These are phyloP conservation scores for Alitta virens DNA, from an alignment of 2,888 invertebrate genomes.

Conservation along the genomic window DNA sequence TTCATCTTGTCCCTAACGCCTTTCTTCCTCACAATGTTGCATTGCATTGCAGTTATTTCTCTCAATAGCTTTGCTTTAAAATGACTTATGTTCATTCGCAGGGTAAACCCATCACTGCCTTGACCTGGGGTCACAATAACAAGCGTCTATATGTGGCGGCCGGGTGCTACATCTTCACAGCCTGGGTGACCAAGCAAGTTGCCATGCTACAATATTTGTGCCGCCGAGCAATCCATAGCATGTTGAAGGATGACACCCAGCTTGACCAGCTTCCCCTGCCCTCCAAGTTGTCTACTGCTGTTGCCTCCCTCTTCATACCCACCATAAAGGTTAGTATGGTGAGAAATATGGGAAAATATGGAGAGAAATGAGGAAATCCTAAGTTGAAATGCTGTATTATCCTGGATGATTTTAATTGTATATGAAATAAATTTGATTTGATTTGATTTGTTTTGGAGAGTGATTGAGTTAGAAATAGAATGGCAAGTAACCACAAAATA, in stretches of 20 bases:
- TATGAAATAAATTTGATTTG: too few species aligned
- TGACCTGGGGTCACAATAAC: constrained; percentile 99
- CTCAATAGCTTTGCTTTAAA: not conserved
- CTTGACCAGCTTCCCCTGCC: constrained; percentile 83
- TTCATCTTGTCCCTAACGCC: too few species aligned
- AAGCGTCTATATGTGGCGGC: constrained; percentile 90
- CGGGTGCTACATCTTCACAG: constrained; percentile 85
- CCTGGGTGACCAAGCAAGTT: constrained; percentile 87
- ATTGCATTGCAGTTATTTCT: too few species aligned
- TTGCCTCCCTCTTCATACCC: constrained; percentile 61
- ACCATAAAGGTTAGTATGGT: constrained; percentile 80
- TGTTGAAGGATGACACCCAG: constrained; percentile 66
- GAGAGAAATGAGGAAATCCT: too few species aligned
- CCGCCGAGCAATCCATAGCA: constrained; percentile 64
- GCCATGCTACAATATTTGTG: constrained; percentile 88
- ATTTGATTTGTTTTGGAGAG: too few species aligned
- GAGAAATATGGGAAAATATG: too few species aligned
- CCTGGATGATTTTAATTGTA: too few species aligned
- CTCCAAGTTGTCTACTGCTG: constrained; percentile 64
- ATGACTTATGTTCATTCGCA: constrained; percentile 25
- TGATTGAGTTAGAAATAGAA: too few species aligned
- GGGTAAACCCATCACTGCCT: constrained; percentile 75
- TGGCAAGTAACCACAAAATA: too few species aligned
- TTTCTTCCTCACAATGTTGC: too few species aligned
- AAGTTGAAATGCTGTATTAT: too few species aligned